Conservation (phyloP, 92 coral and sea anemone genomes). For the Zoanthus gigantus region DNA sequence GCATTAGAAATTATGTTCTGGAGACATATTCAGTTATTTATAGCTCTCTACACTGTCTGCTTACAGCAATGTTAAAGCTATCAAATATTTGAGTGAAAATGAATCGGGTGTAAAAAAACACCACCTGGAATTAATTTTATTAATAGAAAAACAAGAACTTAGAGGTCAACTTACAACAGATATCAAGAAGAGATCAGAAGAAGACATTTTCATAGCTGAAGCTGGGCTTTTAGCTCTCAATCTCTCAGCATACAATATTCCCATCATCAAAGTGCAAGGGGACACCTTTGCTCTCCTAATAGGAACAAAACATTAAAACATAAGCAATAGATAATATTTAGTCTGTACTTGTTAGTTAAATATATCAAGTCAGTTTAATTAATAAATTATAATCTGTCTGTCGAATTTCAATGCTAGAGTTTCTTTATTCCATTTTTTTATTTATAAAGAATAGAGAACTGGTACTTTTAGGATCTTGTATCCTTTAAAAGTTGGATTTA, state of each 20-base stretch:
- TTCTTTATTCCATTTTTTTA: neutral
- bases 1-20: no score
- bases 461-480: no score
- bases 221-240: slow-evolving; percentile 75
- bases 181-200: slow-evolving; percentile 92
- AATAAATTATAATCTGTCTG: neutral
- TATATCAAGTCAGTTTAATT: no score
- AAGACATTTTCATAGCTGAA: slow-evolving; percentile 71
- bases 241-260: slow-evolving; percentile 93
- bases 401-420: neutral
- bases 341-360: no score
- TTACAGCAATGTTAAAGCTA: no score
- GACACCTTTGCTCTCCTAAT: slow-evolving; percentile 93
- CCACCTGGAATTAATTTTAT: no score
- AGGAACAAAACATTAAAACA: neutral
- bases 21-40: no score
- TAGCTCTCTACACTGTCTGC: no score
- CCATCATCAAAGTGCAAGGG: slow-evolving; percentile 99
- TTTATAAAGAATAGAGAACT: neutral
- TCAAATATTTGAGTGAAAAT: no score
- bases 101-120: no score
- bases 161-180: slow-evolving; percentile 79
- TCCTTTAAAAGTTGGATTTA: neutral
- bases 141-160: neutral
- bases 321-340: no score